Evolutionary conservation across 2,888 invertebrate species (phyloP).

Genomic region (Calameuta filiformis): DNA sequence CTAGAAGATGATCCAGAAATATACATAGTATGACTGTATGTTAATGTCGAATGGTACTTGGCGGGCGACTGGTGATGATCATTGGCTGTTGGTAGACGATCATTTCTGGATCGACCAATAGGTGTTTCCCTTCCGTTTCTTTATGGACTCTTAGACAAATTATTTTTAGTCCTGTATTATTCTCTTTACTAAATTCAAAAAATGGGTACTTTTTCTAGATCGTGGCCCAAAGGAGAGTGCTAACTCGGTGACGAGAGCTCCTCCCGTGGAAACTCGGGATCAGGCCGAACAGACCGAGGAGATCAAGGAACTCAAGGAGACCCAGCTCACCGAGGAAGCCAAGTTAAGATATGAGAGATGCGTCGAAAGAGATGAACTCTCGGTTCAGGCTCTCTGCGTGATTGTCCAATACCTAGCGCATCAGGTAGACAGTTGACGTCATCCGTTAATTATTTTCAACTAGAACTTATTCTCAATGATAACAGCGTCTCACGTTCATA

Average conservation of each 20-base stretch:
- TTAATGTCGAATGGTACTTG: background rate
- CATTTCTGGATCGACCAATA: constrained; percentile 48
- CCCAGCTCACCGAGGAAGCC: background rate
- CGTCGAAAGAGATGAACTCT: constrained; percentile 70
- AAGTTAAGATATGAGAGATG: constrained; percentile 38
- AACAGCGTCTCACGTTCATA: constrained; percentile 1
- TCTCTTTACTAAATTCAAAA: background rate
- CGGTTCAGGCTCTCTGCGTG: constrained; percentile 85
- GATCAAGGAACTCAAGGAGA: background rate
- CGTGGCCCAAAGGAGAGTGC: constrained; percentile 16
- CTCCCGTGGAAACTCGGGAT: constrained; percentile 60
- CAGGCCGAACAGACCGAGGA: constrained; percentile 63
- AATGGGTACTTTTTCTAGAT: constrained; percentile 22
- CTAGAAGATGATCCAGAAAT: background rate
- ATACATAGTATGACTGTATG: background rate
- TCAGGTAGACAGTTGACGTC: constrained; percentile 60
- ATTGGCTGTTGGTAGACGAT: background rate
- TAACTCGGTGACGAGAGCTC: constrained; percentile 8
- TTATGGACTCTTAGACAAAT: background rate
- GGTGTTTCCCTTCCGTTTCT: background rate
- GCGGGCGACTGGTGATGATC: background rate
- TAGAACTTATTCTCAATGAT: background rate
- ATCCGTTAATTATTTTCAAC: background rate
- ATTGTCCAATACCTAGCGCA: constrained; percentile 85
- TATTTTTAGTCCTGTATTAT: background rate